Conservation (phyloP, 2,113 vertebrate genomes). For the Hyperopisus bebe region DNA sequence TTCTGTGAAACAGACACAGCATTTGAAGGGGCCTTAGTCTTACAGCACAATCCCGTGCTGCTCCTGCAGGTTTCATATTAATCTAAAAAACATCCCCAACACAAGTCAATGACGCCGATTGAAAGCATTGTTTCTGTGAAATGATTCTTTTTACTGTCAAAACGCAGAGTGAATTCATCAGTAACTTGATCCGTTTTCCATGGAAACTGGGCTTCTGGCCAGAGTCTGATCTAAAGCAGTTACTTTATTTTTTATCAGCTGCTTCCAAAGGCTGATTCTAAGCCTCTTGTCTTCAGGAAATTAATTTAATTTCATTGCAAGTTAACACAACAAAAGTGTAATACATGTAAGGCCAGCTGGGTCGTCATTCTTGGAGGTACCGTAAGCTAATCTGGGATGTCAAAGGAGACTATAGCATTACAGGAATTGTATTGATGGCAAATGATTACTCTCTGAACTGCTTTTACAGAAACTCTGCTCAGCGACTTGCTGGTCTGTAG, state of each 20-base stretch:
- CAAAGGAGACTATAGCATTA: neutral
- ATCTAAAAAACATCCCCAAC: neutral
- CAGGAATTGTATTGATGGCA: neutral
- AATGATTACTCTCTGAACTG: neutral
- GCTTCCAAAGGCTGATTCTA: neutral
- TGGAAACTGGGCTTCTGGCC: conserved; percentile 6
- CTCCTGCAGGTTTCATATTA: neutral
- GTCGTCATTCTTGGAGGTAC: neutral
- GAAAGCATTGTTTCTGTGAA: conserved; percentile 21
- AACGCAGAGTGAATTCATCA: conserved; percentile 24
- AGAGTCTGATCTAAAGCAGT: neutral
- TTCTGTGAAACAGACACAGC: neutral
- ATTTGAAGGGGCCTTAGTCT: neutral
- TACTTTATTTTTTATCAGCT: conserved; percentile 4
- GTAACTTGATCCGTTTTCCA: conserved; percentile 18
- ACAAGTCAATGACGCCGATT: conserved; percentile 11
- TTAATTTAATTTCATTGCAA: conserved; percentile 4
- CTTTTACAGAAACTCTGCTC: neutral
- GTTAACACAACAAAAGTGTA: neutral
- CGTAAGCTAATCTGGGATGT: neutral
- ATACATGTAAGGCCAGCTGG: neutral
- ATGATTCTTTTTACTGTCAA: conserved; percentile 27
- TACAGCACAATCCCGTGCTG: neutral
- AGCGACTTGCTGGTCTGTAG: neutral
- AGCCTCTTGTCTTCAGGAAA: neutral